These are phyloP conservation scores for Falco peregrinus DNA, from an alignment of 2,797 vertebrate genomes.

Conservation along the genomic window DNA sequence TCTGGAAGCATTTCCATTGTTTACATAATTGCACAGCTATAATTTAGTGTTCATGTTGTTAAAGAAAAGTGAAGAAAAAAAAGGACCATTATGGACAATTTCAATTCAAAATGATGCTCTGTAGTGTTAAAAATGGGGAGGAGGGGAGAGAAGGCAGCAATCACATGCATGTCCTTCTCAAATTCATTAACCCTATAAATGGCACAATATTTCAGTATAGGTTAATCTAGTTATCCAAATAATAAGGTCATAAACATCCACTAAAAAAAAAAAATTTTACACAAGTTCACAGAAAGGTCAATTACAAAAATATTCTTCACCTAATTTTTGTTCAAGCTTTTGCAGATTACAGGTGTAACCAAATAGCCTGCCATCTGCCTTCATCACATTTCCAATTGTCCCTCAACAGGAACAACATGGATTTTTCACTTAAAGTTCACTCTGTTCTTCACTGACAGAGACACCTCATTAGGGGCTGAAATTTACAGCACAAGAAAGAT, in stretches of 20 bases:
- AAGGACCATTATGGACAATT: constrained; percentile 77
- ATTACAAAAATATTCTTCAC: constrained; percentile 69
- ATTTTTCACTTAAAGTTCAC: constrained; percentile 46
- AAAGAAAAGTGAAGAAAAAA: constrained; percentile 72
- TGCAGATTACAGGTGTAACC: constrained; percentile 76
- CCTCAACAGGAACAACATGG: constrained; percentile 45
- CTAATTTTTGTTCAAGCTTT: constrained; percentile 65
- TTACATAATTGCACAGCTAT: constrained; percentile 89
- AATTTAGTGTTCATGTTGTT: constrained; percentile 83
- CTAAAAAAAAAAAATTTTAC: constrained; percentile 19
- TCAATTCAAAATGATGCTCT: constrained; percentile 77
- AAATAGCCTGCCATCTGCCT: constrained; percentile 78
- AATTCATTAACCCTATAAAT: constrained; percentile 72
- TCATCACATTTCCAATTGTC: constrained; percentile 42
- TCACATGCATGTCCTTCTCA: constrained; percentile 48
- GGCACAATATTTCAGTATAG: constrained; percentile 20
- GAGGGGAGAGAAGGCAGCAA: constrained; percentile 30
- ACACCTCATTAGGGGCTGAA: neutral
- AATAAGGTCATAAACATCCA: constrained; percentile 34
- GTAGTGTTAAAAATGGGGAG: constrained; percentile 68
- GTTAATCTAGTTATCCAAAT: constrained; percentile 5
- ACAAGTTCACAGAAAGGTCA: constrained; percentile 70
- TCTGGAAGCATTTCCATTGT: constrained; percentile 93
- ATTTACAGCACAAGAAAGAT: neutral
- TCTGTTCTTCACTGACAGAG: neutral